phyloP scores from a whole-genome alignment of 2,888 invertebrate genomes.

The Pseudanteris insignis region DNA sequence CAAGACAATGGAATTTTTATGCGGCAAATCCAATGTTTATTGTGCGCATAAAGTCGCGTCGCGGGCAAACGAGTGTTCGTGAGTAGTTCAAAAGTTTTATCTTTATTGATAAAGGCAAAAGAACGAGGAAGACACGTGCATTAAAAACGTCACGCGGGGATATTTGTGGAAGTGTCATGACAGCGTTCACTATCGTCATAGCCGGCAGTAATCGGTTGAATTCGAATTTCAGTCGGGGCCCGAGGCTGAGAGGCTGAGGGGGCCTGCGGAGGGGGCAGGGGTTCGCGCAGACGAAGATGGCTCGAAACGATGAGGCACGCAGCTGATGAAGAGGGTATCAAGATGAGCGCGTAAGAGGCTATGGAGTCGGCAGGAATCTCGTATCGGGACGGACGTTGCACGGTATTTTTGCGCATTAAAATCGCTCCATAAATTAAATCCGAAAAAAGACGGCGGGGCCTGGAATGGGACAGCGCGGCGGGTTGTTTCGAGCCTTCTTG shows the following conservation, averaged over 20 bases:
- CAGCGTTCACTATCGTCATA: conserved; percentile 36
- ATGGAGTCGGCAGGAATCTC: conserved; percentile 42
- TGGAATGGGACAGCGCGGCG: conserved; percentile 53
- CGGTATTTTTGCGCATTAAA: conserved; percentile 63
- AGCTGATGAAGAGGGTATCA: conserved; percentile 19
- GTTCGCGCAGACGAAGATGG: too few species aligned
- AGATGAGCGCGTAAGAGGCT: conserved; percentile 33
- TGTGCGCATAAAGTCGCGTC: conserved; percentile 23
- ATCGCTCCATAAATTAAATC: conserved; percentile 63
- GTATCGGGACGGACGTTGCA: conserved; percentile 48
- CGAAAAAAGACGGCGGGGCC: conserved; percentile 53
- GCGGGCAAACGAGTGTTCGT: conserved; percentile 2
- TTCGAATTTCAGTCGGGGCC: conserved; percentile 39
- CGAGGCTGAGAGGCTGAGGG: conserved; percentile 6
- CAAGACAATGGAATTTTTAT: conserved; percentile 25
- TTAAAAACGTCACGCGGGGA: conserved; percentile 31
- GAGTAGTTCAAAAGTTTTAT: conserved; percentile 31
- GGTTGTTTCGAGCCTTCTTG: conserved; percentile 50
- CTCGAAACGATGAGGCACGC: conserved; percentile 19
- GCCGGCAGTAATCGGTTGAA: conserved; percentile 36
- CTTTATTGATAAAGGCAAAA: conserved; percentile 39
- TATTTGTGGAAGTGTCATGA: conserved; percentile 37
- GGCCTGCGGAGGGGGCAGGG: conserved; percentile 3
- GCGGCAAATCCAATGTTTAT: conserved; percentile 30
- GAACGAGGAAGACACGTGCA: conserved; percentile 17